Evolutionary conservation across 2,113 vertebrate genomes (phyloP).

Genomic region (Tricholaema leucomelas): DNA sequence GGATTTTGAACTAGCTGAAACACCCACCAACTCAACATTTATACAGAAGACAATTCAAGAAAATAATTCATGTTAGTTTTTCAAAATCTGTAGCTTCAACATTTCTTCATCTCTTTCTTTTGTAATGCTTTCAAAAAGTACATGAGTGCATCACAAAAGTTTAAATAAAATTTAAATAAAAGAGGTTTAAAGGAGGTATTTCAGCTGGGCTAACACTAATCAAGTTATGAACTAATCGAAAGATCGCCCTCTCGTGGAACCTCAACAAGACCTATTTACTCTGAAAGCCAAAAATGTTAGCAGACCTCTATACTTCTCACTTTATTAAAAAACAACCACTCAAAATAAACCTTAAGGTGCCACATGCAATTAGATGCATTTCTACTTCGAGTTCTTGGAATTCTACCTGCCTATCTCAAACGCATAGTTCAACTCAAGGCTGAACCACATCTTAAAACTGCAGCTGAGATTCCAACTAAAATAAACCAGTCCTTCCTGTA

Average conservation of each 20-base stretch:
- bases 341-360: not conserved
- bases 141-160: not conserved
- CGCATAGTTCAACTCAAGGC: not conserved
- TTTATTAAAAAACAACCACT: not conserved
- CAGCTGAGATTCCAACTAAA: not conserved
- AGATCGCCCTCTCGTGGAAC: slow-evolving; percentile 35
- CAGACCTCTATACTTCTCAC: not conserved
- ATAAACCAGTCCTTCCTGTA: not conserved
- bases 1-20: not conserved
- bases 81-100: not conserved
- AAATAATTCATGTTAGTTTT: not conserved
- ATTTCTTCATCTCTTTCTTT: not conserved
- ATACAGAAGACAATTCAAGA: not conserved
- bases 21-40: not conserved
- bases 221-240: not conserved
- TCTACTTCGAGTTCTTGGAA: not conserved
- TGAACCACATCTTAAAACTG: not conserved
- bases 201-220: not conserved
- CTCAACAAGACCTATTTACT: not conserved
- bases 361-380: not conserved
- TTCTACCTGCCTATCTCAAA: not conserved
- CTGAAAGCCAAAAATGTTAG: not conserved
- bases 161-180: not conserved
- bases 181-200: not conserved
- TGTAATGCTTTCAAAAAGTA: not conserved